Conservation (phyloP, 2,113 vertebrate species). For the Pelecanus crispus region DNA sequence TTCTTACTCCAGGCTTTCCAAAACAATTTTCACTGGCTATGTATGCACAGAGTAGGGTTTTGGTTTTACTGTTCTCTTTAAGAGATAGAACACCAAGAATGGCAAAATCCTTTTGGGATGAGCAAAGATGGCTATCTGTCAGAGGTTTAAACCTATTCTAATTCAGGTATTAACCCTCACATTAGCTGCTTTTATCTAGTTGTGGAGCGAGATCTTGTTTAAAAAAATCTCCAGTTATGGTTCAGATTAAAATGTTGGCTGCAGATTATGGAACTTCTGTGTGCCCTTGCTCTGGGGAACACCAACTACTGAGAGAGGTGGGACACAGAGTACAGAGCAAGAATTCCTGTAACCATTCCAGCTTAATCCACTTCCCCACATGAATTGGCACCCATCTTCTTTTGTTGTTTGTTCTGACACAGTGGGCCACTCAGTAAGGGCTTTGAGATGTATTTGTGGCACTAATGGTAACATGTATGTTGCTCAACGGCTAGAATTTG, state of each 20-base stretch:
- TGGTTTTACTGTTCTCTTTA: neutral
- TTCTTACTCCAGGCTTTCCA: neutral
- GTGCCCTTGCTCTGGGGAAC: neutral
- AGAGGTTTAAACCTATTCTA: neutral
- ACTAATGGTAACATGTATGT: neutral
- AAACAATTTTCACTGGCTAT: neutral
- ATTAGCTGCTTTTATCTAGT: neutral
- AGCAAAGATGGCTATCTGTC: neutral
- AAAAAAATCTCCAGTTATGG: neutral
- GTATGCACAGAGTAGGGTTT: neutral
- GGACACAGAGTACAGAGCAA: neutral
- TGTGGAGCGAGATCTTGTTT: neutral
- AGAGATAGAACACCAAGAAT: neutral
- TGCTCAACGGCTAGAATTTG: neutral
- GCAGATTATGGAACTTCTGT: neutral
- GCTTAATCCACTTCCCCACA: neutral
- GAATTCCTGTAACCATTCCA: neutral
- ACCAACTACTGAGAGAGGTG: neutral
- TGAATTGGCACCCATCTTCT: neutral
- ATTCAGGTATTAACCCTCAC: neutral
- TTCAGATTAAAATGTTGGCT: neutral
- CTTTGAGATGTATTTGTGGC: neutral
- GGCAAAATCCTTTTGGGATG: neutral
- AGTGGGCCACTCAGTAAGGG: neutral
- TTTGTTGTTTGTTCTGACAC: neutral